These are phyloP conservation scores for Tetranychus piercei DNA, from an alignment of 2,888 invertebrate genomes.

Conservation along the genomic window DNA sequence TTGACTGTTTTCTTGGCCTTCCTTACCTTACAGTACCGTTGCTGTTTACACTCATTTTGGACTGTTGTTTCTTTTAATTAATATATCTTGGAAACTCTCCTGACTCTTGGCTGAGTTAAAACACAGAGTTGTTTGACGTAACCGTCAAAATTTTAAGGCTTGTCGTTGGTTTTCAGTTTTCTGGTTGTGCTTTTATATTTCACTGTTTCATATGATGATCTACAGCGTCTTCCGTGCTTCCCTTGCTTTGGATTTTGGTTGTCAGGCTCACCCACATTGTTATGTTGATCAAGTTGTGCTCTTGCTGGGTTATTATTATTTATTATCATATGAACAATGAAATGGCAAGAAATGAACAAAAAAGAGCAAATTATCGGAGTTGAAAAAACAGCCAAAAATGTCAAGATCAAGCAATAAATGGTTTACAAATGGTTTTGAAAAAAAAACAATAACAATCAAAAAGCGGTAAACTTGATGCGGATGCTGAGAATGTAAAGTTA, in stretches of 20 bases:
- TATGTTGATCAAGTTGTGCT: background rate
- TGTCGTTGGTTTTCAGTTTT: background rate
- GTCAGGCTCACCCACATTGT: background rate
- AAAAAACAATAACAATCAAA: background rate
- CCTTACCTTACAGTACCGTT: background rate
- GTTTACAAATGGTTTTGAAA: background rate
- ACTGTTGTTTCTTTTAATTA: background rate
- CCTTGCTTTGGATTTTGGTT: background rate
- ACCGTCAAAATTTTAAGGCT: background rate
- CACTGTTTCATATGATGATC: background rate
- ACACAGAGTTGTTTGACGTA: background rate
- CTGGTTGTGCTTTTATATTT: background rate
- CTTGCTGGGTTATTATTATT: background rate
- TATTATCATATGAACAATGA: background rate
- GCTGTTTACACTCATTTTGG: background rate
- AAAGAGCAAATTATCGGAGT: background rate
- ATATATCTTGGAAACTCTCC: background rate
- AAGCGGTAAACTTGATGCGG: background rate
- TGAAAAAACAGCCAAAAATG: background rate
- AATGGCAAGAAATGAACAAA: background rate
- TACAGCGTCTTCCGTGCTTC: background rate
- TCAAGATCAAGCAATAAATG: background rate
- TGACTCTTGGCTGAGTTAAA: background rate
- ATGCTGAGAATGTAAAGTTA: background rate
- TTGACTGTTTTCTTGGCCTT: background rate